Conservation (phyloP, 2,888 invertebrate genomes). For the Archips xylosteana region DNA sequence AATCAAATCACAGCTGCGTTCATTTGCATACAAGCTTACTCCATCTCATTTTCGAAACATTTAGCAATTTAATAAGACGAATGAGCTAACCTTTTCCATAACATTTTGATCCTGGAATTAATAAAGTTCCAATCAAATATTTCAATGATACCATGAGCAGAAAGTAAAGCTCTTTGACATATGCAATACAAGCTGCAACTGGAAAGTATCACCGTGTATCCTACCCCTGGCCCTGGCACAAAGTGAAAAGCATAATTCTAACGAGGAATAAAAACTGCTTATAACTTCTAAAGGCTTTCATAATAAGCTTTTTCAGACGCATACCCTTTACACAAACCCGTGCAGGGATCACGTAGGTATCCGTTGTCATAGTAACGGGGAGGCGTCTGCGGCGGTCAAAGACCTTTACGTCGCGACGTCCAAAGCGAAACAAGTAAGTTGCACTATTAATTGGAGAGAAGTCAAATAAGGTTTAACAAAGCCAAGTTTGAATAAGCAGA, state of each 20-base stretch:
- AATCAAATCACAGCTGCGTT: not conserved
- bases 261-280: constrained; percentile 58
- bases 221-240: not conserved
- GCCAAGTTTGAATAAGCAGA: constrained; percentile 52
- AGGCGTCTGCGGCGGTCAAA: constrained; percentile 71
- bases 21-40: not conserved
- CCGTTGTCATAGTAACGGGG: constrained; percentile 72
- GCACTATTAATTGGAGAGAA: constrained; percentile 69
- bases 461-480: constrained; percentile 64
- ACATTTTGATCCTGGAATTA: constrained; percentile 25
- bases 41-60: not conserved
- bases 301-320: constrained; percentile 63
- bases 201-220: not conserved
- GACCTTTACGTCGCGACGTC: constrained; percentile 77
- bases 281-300: constrained; percentile 57
- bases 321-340: constrained; percentile 56
- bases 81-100: constrained; percentile 15
- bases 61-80: constrained; percentile 4
- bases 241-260: constrained; percentile 53
- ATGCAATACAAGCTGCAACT: not conserved
- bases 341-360: constrained; percentile 65
- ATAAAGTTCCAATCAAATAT: constrained; percentile 10
- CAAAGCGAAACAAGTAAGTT: constrained; percentile 72
- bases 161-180: not conserved
- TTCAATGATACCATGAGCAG: not conserved